Percentiles rank a stretch among this genome's conserved stretches.
Conservation (phyloP, 2,113 vertebrate genomes). For the Phaetusa simplex region DNA sequence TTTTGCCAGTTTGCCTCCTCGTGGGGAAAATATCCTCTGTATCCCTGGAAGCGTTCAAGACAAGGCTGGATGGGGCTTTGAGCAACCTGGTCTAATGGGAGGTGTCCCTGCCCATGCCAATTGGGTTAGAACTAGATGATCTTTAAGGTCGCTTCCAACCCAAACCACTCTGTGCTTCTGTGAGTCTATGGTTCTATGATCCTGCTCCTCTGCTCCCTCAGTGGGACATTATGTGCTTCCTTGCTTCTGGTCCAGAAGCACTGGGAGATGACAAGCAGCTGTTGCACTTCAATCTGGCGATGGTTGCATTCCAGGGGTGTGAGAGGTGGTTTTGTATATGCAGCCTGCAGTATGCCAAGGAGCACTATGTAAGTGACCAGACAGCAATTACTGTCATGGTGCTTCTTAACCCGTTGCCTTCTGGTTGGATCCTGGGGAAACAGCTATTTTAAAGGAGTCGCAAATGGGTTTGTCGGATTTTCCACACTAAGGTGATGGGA, state of each 20-base stretch:
- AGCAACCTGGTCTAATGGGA: background rate
- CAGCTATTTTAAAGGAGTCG: background rate
- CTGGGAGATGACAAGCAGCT: background rate
- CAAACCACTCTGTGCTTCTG: background rate
- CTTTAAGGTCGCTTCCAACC: background rate
- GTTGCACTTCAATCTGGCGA: background rate
- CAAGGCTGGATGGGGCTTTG: background rate
- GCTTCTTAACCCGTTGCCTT: background rate
- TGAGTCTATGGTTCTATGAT: background rate
- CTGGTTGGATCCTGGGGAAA: background rate
- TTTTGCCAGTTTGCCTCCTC: background rate
- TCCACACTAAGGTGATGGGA: background rate
- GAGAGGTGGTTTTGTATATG: conserved; percentile 8
- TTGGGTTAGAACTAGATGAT: background rate
- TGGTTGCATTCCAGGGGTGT: background rate
- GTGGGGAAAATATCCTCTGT: background rate
- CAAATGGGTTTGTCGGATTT: background rate
- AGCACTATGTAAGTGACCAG: background rate
- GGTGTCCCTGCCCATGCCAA: background rate
- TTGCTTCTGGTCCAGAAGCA: background rate
- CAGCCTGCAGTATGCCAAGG: background rate
- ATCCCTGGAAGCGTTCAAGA: background rate
- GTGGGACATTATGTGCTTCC: background rate
- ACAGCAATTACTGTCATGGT: background rate
- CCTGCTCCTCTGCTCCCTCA: background rate